Evolutionary conservation across 2,113 vertebrate species (phyloP), one percentile per base, ranked within the genome.

Genomic region (Anser cygnoides): DNA sequence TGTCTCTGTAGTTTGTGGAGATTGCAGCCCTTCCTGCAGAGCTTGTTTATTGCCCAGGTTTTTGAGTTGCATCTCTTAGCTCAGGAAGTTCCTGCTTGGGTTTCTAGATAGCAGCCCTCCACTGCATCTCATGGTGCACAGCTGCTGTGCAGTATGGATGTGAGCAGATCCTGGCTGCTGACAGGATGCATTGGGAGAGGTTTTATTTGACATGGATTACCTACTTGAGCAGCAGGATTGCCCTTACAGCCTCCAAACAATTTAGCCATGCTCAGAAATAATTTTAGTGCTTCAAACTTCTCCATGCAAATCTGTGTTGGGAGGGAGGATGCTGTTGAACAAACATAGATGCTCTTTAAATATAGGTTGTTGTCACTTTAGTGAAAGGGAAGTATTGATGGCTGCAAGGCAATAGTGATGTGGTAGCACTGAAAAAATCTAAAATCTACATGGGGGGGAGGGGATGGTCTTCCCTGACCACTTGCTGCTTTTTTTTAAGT

Each of bases 41-140:
- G 20, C 35, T 71, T 39, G 37, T 41, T 61, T 61, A 8, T 11
- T 62, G 20, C 2, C 35, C 52, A 49, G 43, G 19, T 43, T 94
- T 68, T 39, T 26, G 37, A 72, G 66, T 21, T 26, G 13, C 3
- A 52, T 16, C 11, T 70, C 26, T 10, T 6, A 22, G 57, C 8
- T 62, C 49, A 28, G 14, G 52, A 86, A 90, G 41, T 25, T 92
- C 39, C 50, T 82, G 46, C 16, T 95, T 39, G 50, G 52, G 22
- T 85, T 95, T 54, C 44, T 87, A 81, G 84, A 61, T 72, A n/a
- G n/a, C 57, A 93, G 46, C 65, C 66, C 80, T 87, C 80, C 44
- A 8, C 31, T 20, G 16, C 49, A 49, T 57, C 86, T 92, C 1
- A 0, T 46, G 43, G 52, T 63, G 63, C 59, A 61, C 70, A 92